These are phyloP conservation scores for Coleophora deauratella DNA, from an alignment of 2,888 invertebrate genomes.

Conservation along the genomic window DNA sequence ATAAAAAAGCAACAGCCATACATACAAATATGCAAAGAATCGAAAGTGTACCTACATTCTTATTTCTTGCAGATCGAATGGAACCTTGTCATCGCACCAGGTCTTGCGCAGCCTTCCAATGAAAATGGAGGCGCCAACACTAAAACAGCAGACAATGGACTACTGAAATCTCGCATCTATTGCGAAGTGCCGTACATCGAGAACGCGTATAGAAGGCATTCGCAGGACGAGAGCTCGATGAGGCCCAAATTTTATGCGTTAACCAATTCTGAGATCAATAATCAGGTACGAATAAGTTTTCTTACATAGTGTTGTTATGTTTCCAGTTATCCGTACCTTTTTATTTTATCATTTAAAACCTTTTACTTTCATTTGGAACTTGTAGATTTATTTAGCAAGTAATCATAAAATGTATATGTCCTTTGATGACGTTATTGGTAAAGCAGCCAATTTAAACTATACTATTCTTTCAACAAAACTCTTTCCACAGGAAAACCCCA, in stretches of 20 bases:
- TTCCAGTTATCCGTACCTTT: no score
- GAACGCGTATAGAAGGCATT: conserved; percentile 50
- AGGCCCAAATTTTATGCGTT: conserved; percentile 94
- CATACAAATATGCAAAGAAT: no score
- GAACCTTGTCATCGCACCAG: conserved; percentile 65
- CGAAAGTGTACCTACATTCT: neutral
- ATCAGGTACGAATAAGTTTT: conserved; percentile 44
- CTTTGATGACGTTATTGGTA: no score
- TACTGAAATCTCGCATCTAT: conserved; percentile 56
- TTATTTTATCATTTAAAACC: no score
- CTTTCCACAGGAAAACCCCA: conserved; percentile 83
- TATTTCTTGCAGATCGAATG: conserved; percentile 53
- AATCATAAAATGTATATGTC: no score
- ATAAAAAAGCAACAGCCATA: no score
- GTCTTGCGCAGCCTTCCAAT: conserved; percentile 46
- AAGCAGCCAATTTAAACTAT: no score
- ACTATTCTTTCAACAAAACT: no score
- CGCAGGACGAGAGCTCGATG: conserved; percentile 79
- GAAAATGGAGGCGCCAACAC: conserved; percentile 43
- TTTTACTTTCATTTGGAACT: no score
- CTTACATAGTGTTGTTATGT: no score
- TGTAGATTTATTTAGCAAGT: no score
- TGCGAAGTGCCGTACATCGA: conserved; percentile 64
- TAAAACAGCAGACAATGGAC: conserved; percentile 35
- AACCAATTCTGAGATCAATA: conserved; percentile 81